Conservation (phyloP, 2,888 invertebrate species). For the Stegophylla sp. region DNA sequence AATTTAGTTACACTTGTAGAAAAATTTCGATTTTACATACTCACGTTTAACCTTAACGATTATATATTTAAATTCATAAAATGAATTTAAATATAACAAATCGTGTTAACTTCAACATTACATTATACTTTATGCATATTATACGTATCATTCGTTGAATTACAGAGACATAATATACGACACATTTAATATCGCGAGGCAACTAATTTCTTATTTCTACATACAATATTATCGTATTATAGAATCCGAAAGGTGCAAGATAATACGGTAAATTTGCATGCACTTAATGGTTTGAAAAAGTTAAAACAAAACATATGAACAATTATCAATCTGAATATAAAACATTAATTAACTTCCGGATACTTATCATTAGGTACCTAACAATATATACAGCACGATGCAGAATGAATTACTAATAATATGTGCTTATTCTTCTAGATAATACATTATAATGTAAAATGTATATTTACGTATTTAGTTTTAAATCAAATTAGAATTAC, state of each 20-base stretch:
- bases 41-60: neutral
- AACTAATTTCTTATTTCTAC: neutral
- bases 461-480: neutral
- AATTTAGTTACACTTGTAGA: neutral
- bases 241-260: conserved; percentile 27
- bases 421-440: neutral
- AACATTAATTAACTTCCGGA: conserved; percentile 49
- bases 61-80: neutral
- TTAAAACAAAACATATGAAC: conserved; percentile 13
- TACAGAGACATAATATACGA: too few species aligned
- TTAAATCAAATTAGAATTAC: conserved; percentile 35
- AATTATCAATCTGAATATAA: conserved; percentile 25
- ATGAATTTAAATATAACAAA: conserved; percentile 10
- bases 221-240: conserved; percentile 24
- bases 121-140: neutral
- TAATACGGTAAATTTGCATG: conserved; percentile 44
- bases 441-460: neutral
- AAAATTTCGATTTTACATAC: neutral
- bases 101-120: neutral
- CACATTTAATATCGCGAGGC: neutral
- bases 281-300: conserved; percentile 32
- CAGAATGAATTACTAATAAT: conserved; percentile 26
- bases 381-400: neutral
- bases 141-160: too few species aligned
- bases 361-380: conserved; percentile 27